Base-by-base conservation (phyloP, 2,888 invertebrate species). In the Saturnia pavonia region DNA sequence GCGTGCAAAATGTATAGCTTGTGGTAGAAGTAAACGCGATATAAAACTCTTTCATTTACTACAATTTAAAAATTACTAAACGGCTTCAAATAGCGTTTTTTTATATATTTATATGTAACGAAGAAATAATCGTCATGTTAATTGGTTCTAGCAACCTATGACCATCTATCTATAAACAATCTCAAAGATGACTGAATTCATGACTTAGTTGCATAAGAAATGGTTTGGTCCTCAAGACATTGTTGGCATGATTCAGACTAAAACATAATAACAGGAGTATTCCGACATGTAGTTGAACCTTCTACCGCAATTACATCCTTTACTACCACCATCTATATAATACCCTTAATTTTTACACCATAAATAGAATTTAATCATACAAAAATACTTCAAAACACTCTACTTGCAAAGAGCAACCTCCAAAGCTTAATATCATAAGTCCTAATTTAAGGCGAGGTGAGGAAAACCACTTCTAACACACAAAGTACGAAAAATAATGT, bases 1-100 rank as follows among this genome's bases (percentile, higher is more conserved):
- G 14, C 57, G 57, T 60, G 57, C 57, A 27, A 60, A 60, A 27
- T n/a, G 54, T 54, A 54, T 54, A n/a, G 57, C 25, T 27, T 60
- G 57, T 14, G 14, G 27, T 57, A 3, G 57, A 57, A 11, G 25
- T 57, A 27, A 25, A 60, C 9, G 27, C 12, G 9, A 57, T 14
- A 27, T 9, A 54, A 51, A 19, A 19, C n/a, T n/a, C 22, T 22
- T 22, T 48, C 22, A 1, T 54, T 54, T 22, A 11, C 22, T 11
- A 54, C 54, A 1, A 22, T 11, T 22, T 22, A 54, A 34, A 34
- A 34, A 34, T n/a, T 34, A 34, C 34, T 34, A 34, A 34, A 34
- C 34, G 3, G 34, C 34, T 34, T 34, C 34, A 34, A 34, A 34
- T 34, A 34, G 6, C 34, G 3, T 34, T 34, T 34, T 34, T 34